Conservation (phyloP, 2,888 invertebrate species). For the Drosophila mulleri region DNA sequence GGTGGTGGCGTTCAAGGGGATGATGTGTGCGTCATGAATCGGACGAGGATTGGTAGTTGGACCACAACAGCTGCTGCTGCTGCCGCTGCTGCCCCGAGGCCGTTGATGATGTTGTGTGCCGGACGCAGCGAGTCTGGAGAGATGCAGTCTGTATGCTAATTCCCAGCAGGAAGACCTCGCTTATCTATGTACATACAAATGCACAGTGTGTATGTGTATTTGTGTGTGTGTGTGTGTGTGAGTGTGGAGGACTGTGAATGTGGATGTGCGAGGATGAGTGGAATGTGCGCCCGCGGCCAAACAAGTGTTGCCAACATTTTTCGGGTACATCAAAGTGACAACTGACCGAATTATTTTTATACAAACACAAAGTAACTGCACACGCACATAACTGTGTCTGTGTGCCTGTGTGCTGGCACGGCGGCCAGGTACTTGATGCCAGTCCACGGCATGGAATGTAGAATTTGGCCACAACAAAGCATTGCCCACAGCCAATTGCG, state of each 20-base stretch:
- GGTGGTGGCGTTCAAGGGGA: conserved; percentile 17
- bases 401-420: conserved; percentile 14
- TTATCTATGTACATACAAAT: conserved; percentile 17
- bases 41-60: conserved; percentile 1
- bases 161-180: conserved; percentile 67
- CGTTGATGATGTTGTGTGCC: conserved; percentile 59
- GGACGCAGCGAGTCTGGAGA: conserved; percentile 45
- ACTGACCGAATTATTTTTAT: conserved; percentile 71
- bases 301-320: conserved; percentile 64
- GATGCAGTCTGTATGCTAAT: conserved; percentile 72
- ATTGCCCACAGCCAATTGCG: conserved; percentile 72
- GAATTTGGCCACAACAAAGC: conserved; percentile 73
- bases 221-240: background rate
- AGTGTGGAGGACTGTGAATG: background rate
- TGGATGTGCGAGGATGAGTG: conserved; percentile 12
- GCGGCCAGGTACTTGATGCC: conserved; percentile 54
- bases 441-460: conserved; percentile 13
- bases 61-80: conserved; percentile 48
- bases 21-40: background rate
- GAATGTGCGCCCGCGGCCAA: conserved; percentile 48
- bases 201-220: background rate
- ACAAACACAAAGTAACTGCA: conserved; percentile 17
- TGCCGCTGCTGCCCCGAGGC: conserved; percentile 40
- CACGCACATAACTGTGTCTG: conserved; percentile 1
- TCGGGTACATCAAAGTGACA: conserved; percentile 74